Conservation (phyloP, 2,888 invertebrate species). For the Hydriomena furcata region DNA sequence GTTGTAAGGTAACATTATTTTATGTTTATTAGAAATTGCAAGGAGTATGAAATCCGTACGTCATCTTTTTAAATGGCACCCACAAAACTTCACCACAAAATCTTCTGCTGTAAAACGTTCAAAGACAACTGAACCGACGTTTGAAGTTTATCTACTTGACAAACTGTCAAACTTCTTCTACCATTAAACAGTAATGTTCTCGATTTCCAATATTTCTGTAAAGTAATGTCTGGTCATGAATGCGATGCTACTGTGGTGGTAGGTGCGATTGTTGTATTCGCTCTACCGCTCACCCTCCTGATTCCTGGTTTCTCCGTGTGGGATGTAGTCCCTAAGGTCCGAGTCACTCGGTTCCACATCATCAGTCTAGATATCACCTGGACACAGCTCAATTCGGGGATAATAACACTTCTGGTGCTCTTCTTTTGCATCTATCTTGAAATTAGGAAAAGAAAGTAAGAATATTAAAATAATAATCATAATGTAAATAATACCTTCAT, state of each 20-base stretch:
- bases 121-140: too few species aligned
- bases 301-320: slow-evolving; percentile 67
- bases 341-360: slow-evolving; percentile 58
- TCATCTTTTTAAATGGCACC: too few species aligned
- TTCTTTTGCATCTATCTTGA: slow-evolving; percentile 70
- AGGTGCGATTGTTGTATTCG: slow-evolving; percentile 56
- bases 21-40: too few species aligned
- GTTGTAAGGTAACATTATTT: too few species aligned
- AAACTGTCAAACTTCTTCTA: background rate
- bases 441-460: slow-evolving; percentile 69
- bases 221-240: slow-evolving; percentile 50
- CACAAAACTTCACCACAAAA: background rate
- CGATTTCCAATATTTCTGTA: slow-evolving; percentile 7
- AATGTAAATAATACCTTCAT: too few species aligned
- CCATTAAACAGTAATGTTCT: slow-evolving; percentile 6
- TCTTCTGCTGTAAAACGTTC: background rate
- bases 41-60: too few species aligned
- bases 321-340: slow-evolving; percentile 66
- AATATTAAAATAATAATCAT: too few species aligned
- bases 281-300: slow-evolving; percentile 64
- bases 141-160: background rate
- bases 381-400: slow-evolving; percentile 57
- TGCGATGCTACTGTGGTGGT: slow-evolving; percentile 44
- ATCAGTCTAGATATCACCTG: slow-evolving; percentile 58
- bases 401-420: slow-evolving; percentile 49